Percentiles rank a stretch among this genome's conserved stretches.
Conservation (phyloP, 2,888 invertebrate species). For the Loripinus fragilis region DNA sequence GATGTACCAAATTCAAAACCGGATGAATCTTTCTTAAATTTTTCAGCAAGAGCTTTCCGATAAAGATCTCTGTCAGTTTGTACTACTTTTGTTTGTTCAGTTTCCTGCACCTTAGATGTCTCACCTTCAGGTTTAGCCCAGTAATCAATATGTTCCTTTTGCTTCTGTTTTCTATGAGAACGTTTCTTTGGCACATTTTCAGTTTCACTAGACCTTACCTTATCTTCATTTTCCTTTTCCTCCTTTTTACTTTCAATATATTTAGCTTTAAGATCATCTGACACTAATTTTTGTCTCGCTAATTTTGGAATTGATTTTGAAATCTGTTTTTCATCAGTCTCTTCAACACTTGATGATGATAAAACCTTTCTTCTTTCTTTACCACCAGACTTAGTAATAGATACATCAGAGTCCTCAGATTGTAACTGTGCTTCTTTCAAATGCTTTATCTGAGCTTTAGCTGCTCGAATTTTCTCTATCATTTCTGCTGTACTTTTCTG, state of each 20-base stretch:
- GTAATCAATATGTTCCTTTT: slow-evolving; percentile 43
- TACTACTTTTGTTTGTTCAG: not conserved
- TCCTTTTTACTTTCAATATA: slow-evolving; percentile 55
- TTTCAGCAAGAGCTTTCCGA: slow-evolving; percentile 8
- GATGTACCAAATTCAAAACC: slow-evolving; percentile 53
- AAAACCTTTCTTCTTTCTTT: slow-evolving; percentile 2
- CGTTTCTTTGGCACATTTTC: slow-evolving; percentile 36
- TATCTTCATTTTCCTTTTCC: slow-evolving; percentile 42
- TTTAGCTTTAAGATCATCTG: slow-evolving; percentile 58
- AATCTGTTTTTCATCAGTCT: slow-evolving; percentile 19
- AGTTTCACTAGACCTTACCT: not conserved
- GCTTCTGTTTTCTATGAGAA: slow-evolving; percentile 39
- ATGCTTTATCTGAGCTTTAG: slow-evolving; percentile 52
- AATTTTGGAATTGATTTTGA: slow-evolving; percentile 44
- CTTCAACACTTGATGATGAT: slow-evolving; percentile 7
- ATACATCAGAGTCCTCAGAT: not conserved
- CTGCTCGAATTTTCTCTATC: slow-evolving; percentile 50
- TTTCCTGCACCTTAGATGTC: not conserved
- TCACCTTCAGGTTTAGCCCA: slow-evolving; percentile 18
- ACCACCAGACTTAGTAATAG: not conserved
- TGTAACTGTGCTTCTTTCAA: slow-evolving; percentile 37
- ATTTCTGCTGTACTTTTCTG: slow-evolving; percentile 45
- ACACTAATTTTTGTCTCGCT: slow-evolving; percentile 58
- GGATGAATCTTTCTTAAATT: slow-evolving; percentile 12
- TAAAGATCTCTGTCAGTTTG: not conserved